phyloP scores from a whole-genome alignment of 1,140 invertebrate genomes.

The Liolophura sinensis region DNA sequence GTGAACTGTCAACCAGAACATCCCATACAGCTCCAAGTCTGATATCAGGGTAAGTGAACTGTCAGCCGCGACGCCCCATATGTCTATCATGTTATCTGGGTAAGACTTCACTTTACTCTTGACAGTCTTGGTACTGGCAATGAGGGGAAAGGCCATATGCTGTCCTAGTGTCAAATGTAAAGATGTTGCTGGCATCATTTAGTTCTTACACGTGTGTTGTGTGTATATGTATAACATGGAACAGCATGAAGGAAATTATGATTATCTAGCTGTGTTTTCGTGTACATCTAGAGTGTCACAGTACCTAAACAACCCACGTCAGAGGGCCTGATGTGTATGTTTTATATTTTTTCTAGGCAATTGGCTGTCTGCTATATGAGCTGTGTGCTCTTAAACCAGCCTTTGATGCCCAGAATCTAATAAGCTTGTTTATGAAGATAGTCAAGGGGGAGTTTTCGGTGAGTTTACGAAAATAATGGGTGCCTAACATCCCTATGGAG shows the following conservation, averaged over 20 bases:
- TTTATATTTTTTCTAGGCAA: constrained; percentile 36
- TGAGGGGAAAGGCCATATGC: no score
- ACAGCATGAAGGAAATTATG: no score
- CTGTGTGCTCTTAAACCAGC: constrained; percentile 47
- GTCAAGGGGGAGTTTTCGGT: constrained; percentile 52
- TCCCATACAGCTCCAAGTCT: constrained; percentile 57
- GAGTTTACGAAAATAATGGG: no score
- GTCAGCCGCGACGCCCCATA: no score
- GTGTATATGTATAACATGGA: no score
- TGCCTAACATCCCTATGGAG: no score
- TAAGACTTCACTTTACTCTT: neutral
- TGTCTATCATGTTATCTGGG: constrained; percentile 4
- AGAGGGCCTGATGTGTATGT: neutral
- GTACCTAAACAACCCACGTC: no score
- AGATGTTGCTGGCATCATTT: neutral
- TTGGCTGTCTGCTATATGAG: constrained; percentile 55
- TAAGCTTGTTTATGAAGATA: constrained; percentile 55
- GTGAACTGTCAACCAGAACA: constrained; percentile 38
- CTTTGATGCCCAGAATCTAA: constrained; percentile 53
- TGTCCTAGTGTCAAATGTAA: no score
- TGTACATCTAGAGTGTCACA: no score
- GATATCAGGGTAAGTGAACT: constrained; percentile 48
- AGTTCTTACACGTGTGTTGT: no score
- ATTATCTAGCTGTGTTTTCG: no score
- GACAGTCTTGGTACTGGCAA: no score